These are phyloP conservation scores for Trichosurus vulpecula DNA, from an alignment of 2,797 vertebrate genomes.

Conservation along the genomic window DNA sequence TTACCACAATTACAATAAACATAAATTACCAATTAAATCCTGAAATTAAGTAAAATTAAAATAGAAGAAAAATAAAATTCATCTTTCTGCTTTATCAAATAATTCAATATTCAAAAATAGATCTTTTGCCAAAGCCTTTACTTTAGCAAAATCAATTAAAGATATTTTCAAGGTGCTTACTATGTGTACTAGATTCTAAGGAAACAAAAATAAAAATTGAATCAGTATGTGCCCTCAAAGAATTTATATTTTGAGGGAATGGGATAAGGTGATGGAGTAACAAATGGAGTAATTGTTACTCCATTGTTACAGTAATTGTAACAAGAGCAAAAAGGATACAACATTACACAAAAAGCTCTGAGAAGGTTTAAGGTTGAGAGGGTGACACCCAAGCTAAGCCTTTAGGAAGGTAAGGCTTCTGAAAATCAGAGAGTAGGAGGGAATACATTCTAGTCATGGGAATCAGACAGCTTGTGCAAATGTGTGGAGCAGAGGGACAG, in stretches of 20 bases:
- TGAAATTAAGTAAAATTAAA: background rate
- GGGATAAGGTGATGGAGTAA: background rate
- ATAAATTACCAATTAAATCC: background rate
- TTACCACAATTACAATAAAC: background rate
- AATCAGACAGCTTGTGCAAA: background rate
- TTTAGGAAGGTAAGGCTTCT: background rate
- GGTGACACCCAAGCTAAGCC: background rate
- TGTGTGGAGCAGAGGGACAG: background rate
- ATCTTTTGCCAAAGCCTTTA: background rate
- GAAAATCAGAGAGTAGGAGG: background rate
- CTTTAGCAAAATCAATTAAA: background rate
- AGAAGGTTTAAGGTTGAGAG: background rate
- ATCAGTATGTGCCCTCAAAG: background rate
- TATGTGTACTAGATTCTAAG: background rate
- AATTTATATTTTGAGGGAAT: background rate
- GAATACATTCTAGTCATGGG: background rate
- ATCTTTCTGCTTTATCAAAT: background rate
- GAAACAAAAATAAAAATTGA: background rate
- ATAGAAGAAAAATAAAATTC: background rate
- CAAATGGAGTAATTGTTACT: too few relatives aligned
- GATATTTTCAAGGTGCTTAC: background rate
- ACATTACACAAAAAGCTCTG: background rate
- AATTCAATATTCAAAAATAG: background rate
- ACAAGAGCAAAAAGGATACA: background rate
- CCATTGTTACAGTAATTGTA: background rate